Evolutionary conservation across 2,888 invertebrate genomes (phyloP).

Genomic region (Ochlodes sylvanus): DNA sequence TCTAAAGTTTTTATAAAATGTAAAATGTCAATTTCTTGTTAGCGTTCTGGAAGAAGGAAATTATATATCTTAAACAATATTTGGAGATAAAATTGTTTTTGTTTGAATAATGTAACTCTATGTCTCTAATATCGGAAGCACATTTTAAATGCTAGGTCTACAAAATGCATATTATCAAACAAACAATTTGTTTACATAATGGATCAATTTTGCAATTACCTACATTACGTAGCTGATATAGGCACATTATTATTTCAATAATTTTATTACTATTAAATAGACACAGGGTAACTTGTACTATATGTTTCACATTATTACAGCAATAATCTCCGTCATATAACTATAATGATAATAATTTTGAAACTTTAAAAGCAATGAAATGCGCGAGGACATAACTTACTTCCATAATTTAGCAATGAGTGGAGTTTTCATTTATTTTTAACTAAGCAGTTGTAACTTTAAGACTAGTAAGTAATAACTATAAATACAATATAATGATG

Average conservation of each 20-base stretch:
- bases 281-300: slow-evolving; percentile 37
- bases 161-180: neutral
- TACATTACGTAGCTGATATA: neutral
- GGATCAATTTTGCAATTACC: slow-evolving; percentile 5
- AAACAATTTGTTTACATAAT: neutral
- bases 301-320: slow-evolving; percentile 27
- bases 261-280: slow-evolving; percentile 17
- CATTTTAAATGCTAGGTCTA: neutral
- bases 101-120: neutral
- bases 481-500: slow-evolving; percentile 56
- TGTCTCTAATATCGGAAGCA: neutral
- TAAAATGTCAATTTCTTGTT: neutral
- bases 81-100: neutral
- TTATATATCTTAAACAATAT: neutral
- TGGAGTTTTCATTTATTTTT: slow-evolving; percentile 23
- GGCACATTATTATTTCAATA: slow-evolving; percentile 9
- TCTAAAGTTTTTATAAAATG: neutral
- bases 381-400: slow-evolving; percentile 10
- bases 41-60: neutral
- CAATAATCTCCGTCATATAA: slow-evolving; percentile 19
- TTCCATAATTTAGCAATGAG: slow-evolving; percentile 1
- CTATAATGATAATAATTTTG: slow-evolving; percentile 27
- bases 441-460: slow-evolving; percentile 38
- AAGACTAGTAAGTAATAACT: slow-evolving; percentile 69
- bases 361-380: slow-evolving; percentile 14